A percentile compares a stretch with the other conserved stretches of the same genome.
These are phyloP conservation scores for Campylorhamphus procurvoides DNA, from an alignment of 2,113 vertebrate species.

Conservation along the genomic window DNA sequence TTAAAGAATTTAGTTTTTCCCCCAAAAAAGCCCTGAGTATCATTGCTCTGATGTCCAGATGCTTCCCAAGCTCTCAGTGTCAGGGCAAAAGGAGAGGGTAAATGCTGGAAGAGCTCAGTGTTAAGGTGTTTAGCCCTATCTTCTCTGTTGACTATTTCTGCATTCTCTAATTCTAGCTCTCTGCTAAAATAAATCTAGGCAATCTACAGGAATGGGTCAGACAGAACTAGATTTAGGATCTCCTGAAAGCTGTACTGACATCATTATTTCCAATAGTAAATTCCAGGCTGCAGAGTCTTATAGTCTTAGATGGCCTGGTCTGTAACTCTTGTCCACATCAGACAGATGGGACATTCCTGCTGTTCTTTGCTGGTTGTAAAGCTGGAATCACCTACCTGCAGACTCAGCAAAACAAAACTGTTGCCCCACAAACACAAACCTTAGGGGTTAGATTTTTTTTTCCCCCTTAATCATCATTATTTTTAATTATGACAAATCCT, in stretches of 20 bases:
- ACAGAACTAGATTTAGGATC: neutral
- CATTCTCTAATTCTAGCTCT: neutral
- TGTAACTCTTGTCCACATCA: neutral
- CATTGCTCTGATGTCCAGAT: accelerated
- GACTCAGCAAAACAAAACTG: neutral
- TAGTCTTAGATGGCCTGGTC: accelerated
- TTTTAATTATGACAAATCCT: neutral
- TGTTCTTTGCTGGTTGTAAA: neutral
- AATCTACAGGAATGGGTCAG: neutral
- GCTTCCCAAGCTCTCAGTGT: neutral
- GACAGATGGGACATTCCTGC: neutral
- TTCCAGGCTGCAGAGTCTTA: neutral
- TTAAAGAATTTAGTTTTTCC: neutral
- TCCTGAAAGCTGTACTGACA: neutral
- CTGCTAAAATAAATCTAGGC: neutral
- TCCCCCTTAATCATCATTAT: neutral
- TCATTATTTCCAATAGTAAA: neutral
- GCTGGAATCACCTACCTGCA: neutral
- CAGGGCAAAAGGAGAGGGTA: neutral
- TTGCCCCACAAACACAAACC: neutral
- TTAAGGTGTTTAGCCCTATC: neutral
- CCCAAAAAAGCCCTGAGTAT: neutral
- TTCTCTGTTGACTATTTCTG: neutral
- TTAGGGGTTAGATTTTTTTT: neutral
- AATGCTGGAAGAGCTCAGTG: neutral